These are phyloP conservation scores for Hestina assimilis DNA, from an alignment of 1,140 invertebrate species.

Conservation along the genomic window DNA sequence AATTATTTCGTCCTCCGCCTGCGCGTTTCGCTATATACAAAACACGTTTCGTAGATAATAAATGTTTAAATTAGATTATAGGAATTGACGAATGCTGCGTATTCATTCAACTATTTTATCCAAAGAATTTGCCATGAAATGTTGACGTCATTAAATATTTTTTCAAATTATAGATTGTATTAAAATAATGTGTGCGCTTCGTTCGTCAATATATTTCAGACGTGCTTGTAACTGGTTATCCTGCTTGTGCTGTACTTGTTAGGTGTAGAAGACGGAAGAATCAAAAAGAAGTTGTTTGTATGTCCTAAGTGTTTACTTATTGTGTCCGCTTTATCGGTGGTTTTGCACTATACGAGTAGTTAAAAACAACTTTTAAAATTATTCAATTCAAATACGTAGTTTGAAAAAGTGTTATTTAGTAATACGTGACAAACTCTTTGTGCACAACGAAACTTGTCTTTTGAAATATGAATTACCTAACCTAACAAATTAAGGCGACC, in stretches of 20 bases:
- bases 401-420: too few relatives aligned
- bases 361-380: too few relatives aligned
- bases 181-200: background rate
- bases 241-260: background rate
- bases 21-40: slow-evolving; percentile 5
- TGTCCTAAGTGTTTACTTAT: too few relatives aligned
- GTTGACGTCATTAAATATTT: background rate
- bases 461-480: too few relatives aligned
- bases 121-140: background rate
- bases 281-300: too few relatives aligned
- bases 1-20: slow-evolving; percentile 1
- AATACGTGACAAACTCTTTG: too few relatives aligned
- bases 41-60: background rate
- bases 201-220: background rate
- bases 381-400: too few relatives aligned
- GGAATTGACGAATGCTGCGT: background rate
- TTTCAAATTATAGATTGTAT: background rate
- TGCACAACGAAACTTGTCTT: too few relatives aligned
- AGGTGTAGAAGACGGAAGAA: too few relatives aligned
- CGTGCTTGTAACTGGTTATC: background rate
- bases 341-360: too few relatives aligned
- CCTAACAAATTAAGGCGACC: too few relatives aligned
- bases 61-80: slow-evolving; percentile 7
- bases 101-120: background rate
- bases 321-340: too few relatives aligned